Evolutionary conservation across 2,888 invertebrate species (phyloP).

Genomic region (Lasioglossum calceatum): DNA sequence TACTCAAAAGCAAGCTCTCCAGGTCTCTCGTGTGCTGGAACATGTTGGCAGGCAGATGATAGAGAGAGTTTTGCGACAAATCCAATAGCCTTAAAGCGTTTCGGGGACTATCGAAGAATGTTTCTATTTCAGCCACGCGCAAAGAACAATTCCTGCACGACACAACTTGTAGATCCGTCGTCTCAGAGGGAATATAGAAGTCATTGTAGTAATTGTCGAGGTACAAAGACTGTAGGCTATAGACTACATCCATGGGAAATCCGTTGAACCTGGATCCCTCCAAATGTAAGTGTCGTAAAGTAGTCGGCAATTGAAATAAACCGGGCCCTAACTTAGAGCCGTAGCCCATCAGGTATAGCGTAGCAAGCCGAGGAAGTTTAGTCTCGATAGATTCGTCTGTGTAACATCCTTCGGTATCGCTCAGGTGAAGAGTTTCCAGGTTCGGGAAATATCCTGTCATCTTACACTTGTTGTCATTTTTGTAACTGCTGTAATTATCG

Average conservation of each 20-base stretch:
- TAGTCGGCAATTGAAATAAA: no score
- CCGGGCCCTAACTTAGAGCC: no score
- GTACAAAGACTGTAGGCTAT: not conserved
- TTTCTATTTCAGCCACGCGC: not conserved
- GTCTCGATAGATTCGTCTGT: not conserved
- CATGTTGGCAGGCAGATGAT: not conserved
- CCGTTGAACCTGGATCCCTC: not conserved
- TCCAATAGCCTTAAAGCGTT: not conserved
- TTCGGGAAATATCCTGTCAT: constrained; percentile 6
- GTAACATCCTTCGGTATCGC: not conserved
- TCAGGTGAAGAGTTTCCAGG: constrained; percentile 25
- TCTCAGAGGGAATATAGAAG: no score
- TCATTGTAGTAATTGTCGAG: not conserved
- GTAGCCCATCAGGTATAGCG: not conserved
- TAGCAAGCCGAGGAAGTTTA: not conserved
- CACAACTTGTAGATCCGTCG: not conserved
- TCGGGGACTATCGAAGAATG: not conserved
- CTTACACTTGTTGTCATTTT: no score
- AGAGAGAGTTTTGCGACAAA: not conserved
- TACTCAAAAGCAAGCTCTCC: not conserved
- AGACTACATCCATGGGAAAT: not conserved
- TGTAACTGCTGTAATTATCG: no score
- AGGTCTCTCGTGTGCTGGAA: not conserved
- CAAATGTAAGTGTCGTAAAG: not conserved
- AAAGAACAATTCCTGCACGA: not conserved